Evolutionary conservation across 2,113 vertebrate genomes (phyloP).

Genomic region (Crotalus viridis): DNA sequence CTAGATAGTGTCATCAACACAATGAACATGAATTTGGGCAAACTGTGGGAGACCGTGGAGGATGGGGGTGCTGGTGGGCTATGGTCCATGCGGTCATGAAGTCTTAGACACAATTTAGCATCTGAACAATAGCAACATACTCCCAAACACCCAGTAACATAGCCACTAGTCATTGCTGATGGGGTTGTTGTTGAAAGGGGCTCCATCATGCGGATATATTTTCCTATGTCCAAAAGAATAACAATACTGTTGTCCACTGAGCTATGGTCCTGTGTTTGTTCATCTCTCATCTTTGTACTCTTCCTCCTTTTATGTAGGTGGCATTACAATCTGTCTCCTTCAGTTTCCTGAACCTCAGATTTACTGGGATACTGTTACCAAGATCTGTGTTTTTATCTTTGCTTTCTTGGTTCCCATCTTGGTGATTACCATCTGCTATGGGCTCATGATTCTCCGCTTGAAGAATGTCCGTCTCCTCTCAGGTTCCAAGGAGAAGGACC

Average conservation of each 20-base stretch:
- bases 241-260: background rate
- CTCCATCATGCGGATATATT: background rate
- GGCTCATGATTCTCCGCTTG: conserved; percentile 92
- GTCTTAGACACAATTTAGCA: background rate
- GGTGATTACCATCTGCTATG: conserved; percentile 93
- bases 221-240: background rate
- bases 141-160: background rate
- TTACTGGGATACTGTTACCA: conserved; percentile 93
- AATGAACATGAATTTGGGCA: background rate
- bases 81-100: background rate
- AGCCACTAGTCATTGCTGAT: background rate
- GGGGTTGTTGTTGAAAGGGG: background rate
- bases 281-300: background rate
- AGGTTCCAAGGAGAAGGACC: conserved; percentile 94
- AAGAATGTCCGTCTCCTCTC: conserved; percentile 93
- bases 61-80: too few relatives aligned
- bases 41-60: background rate
- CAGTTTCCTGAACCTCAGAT: conserved; percentile 84
- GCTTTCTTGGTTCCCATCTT: conserved; percentile 92
- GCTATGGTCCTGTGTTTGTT: background rate
- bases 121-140: background rate
- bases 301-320: conserved; percentile 64
- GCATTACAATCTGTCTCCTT: conserved; percentile 79
- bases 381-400: conserved; percentile 94
- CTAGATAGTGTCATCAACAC: background rate